Base-by-base conservation (phyloP, 92 coral and sea anemone species). In the Pocillopora grandis region DNA sequence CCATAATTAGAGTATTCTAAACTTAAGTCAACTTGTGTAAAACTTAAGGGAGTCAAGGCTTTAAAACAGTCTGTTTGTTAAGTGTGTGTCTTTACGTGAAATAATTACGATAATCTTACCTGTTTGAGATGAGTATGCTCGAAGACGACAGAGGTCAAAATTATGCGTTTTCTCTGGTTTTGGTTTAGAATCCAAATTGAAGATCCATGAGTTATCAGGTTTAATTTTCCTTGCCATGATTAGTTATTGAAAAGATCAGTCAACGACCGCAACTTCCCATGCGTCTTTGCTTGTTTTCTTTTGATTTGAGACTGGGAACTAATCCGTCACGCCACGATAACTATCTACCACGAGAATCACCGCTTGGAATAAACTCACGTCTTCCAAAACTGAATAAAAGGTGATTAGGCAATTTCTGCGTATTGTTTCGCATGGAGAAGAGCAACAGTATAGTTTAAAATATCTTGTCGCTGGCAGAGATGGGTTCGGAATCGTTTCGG, bases 141-240 rank as follows among this genome's bases (percentile, higher is more conserved):
- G 62, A 55, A 90, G 89, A 17, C 94, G 94, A 77, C 94, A 90
- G 23, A 64, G 87, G 12, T 87, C 94, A 16, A 90, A 79, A 31
- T 80, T 87, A 69, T 77, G 61, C 65, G 16, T 27, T 74, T 82
- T 82, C 64, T 61, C 65, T 61, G 79, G 12, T 63, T 72, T 82
- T 17, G 71, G 72, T 62, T 72, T 82, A 6, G 49, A 62, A 71
- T 21, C 69, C 55, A 82, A 63, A 19, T 82, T 63, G 33, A 82
- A 82, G n/a, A 16, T 19, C 86, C 86, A 82, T 33, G 56, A 36
- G 75, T 15, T 36, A 70, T 70, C 56, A 20, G 64, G 64, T 58
- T 74, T 42, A 2, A 42, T 1, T 42, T 42, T 74, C 62, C 21
- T 21, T 33, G 57, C 57, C 48, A 49, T 70, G 13, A 7, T 21